Percentiles rank a stretch among this genome's conserved stretches.
phyloP scores from a whole-genome alignment of 2,888 invertebrate species.

The Agonopterix alstromeriana region DNA sequence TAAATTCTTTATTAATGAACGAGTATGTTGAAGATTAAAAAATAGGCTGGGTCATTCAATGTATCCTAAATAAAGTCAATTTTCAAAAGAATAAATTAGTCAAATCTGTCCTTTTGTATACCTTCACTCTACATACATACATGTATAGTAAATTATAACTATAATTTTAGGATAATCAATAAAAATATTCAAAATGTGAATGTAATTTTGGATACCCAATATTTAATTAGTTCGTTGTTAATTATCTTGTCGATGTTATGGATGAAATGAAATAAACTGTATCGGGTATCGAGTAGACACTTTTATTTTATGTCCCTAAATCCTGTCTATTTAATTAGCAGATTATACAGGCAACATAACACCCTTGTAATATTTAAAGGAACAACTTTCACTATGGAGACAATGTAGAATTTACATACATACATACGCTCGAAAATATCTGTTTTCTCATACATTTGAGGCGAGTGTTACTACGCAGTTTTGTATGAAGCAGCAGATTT shows the following conservation, averaged over 20 bases:
- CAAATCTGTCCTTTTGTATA: conserved; percentile 25
- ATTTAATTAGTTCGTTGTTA: conserved; percentile 59
- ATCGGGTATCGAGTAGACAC: conserved; percentile 44
- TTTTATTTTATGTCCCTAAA: conserved; percentile 21
- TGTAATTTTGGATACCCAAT: conserved; percentile 53
- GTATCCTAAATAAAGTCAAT: conserved; percentile 37
- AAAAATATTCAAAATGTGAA: conserved; percentile 40
- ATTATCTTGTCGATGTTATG: conserved; percentile 52
- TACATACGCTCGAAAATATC: no score
- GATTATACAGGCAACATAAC: no score
- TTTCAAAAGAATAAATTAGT: conserved; percentile 29
- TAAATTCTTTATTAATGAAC: not conserved
- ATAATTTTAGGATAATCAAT: conserved; percentile 37
- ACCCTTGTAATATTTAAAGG: no score
- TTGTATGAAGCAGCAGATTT: no score
- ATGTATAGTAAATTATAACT: conserved; percentile 37
- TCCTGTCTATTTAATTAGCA: no score
- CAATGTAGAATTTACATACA: no score
- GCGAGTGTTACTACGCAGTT: no score
- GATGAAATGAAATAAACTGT: conserved; percentile 52
- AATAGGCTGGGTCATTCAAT: conserved; percentile 46
- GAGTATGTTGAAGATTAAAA: conserved; percentile 12
- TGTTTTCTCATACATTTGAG: no score
- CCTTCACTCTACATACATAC: conserved; percentile 65
- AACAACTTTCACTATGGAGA: no score